A percentile compares a stretch with the other conserved stretches of the same genome.
Conservation (phyloP, 92 coral and sea anemone genomes). For the Phenganax stokvisi region DNA sequence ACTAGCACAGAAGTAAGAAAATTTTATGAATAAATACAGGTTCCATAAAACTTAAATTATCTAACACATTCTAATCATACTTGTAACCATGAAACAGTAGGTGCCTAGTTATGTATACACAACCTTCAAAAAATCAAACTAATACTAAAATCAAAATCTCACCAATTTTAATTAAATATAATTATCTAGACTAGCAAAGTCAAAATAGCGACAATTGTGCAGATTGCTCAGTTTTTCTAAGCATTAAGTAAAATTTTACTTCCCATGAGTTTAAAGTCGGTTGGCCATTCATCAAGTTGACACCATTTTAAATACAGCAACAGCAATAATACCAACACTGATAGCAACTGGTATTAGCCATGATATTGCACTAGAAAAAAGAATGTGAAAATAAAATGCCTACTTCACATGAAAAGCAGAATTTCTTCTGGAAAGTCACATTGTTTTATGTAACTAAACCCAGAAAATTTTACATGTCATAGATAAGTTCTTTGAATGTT, state of each 20-base stretch:
- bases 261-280: not conserved
- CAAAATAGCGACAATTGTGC: not conserved
- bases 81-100: too few relatives aligned
- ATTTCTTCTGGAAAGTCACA: not conserved
- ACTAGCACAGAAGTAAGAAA: too few relatives aligned
- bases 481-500: not conserved
- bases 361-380: constrained; percentile 18
- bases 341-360: constrained; percentile 33
- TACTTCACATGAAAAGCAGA: not conserved
- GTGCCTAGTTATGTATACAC: too few relatives aligned
- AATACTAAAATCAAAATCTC: too few relatives aligned
- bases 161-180: too few relatives aligned
- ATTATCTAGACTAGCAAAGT: not conserved
- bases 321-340: constrained; percentile 35
- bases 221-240: too few relatives aligned
- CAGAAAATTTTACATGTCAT: not conserved
- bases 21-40: too few relatives aligned
- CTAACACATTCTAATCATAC: too few relatives aligned
- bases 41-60: too few relatives aligned
- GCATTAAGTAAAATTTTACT: not conserved
- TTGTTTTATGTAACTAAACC: not conserved
- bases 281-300: not conserved
- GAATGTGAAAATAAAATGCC: not conserved
- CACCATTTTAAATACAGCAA: constrained; percentile 27
- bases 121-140: too few relatives aligned